Base-by-base conservation (phyloP, 2,797 vertebrate species). In the Micropoecilia bifurca region DNA sequence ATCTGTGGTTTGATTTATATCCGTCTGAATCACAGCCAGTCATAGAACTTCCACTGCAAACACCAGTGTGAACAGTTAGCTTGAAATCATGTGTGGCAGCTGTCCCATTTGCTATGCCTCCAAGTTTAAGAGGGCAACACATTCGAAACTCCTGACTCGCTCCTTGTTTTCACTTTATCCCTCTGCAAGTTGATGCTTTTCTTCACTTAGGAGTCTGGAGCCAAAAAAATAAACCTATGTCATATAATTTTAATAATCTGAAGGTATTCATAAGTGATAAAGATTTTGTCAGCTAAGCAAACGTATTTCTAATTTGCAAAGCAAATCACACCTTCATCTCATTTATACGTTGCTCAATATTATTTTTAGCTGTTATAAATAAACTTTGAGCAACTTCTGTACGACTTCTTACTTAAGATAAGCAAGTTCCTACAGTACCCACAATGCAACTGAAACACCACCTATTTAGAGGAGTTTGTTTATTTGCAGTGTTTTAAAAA, bases 11-110 rank as follows among this genome's bases (percentile, higher is more conserved):
- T 81, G 25, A 80, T 47, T 48, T 3, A 48, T 59, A n/a, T 16
- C 18, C 0, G 47, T 75, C 79, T 78, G n/a, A 81, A 81, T 55
- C 55, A 57, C 45, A 0, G 47, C 12, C 83, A n/a, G 33, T 71
- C 18, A 75, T 33, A 2, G 10, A 73, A 39, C n/a, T 77, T 20
- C 36, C 53, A 73, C 71, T 18, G 9, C 33, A 45, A 0, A 61
- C 75, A 45, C 71, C 80, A 57, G 6, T 72, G 48, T 50, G 76
- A 85, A 55, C 66, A 28, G 36, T 72, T 71, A 83, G 41, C 84
- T 85, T 77, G 83, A 88, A 89, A 89, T 88, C 83, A 84, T 73
- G 80, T 83, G 84, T 0, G 41, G 76, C 83, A 80, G 79, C 79
- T 86, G 83, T 12, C 85, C 22, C 82, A 83, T 75, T 76, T 88